A percentile compares a stretch with the other conserved stretches of the same genome.
These are phyloP conservation scores for Hydrophis major DNA, from an alignment of 2,797 vertebrate species.

Conservation along the genomic window DNA sequence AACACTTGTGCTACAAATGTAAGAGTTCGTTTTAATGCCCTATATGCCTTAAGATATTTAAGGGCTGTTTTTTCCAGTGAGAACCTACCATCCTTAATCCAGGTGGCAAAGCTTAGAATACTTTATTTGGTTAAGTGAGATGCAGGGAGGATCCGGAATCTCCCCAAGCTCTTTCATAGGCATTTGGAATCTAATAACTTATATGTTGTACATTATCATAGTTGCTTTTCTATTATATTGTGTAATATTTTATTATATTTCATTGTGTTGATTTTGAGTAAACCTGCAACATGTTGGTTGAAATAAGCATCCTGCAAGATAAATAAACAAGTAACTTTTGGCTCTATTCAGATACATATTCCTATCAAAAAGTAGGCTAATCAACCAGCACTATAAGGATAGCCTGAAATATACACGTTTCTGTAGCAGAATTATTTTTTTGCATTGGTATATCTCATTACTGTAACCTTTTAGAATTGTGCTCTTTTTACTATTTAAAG, in stretches of 20 bases:
- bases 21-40: neutral
- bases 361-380: neutral
- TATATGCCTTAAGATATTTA: neutral
- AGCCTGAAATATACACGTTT: neutral
- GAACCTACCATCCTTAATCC: neutral
- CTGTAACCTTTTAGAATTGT: neutral
- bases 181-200: neutral
- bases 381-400: neutral
- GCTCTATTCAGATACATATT: neutral
- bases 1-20: neutral
- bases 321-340: neutral
- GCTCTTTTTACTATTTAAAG: neutral
- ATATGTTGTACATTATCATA: neutral
- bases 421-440: neutral
- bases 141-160: neutral
- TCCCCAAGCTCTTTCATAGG: neutral
- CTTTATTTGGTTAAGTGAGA: neutral
- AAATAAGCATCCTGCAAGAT: neutral
- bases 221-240: neutral
- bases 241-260: neutral
- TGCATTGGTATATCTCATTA: neutral
- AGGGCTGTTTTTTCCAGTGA: neutral
- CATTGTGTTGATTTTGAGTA: neutral
- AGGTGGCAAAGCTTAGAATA: neutral
- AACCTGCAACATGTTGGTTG: neutral